Evolutionary conservation across 2,888 invertebrate genomes (phyloP), one percentile per base, ranked within the genome.

Genomic region (Mesorhabditis sp.): DNA sequence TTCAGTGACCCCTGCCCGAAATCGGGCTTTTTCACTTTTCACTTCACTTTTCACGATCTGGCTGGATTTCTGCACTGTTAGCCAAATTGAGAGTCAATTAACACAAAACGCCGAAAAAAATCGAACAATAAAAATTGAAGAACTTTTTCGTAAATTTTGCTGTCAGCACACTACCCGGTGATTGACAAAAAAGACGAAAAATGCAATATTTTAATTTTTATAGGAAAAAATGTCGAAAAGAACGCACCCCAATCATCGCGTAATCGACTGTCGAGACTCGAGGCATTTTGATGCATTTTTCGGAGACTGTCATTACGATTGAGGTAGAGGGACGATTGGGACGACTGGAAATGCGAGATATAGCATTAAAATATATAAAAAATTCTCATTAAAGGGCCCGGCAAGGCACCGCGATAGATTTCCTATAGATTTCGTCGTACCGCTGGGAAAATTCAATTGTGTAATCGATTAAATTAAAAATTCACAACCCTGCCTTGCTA

Each of bases 251-350:
- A 28, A 50, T 50, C 58, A n/a, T 43, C n/a, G 62, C 43, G 43
- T 45, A 41, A 61, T 45, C 62, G 62, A 62, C 67, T 42, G 41
- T 67, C 43, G 45, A 62, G 6, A 62, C 67, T 7, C 61, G 61
- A 41, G 43, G 67, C 67, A 42, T 45, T 50, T 67, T 61, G 42
- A 62, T 67, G 62, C 62, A 61, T 42, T 61, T 15, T 28, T 58
- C 50, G 7, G 61, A 67, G 58, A n/a, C 10, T 13, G 7, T 50
- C 58, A n/a, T 50, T 62, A 6, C 63, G 63, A 7, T 7, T 15
- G 15, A 62, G 41, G 15, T 62, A 15, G 15, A 62, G 10, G 15
- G 63, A 62, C 10, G 63, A 62, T 15, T 62, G 63, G 2, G 63
- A 62, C 15, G 13, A 7, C 28, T 62, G 63, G 3, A 62, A 62